phyloP scores from a whole-genome alignment of 2,888 invertebrate species.

The Phymatocera aterrima region DNA sequence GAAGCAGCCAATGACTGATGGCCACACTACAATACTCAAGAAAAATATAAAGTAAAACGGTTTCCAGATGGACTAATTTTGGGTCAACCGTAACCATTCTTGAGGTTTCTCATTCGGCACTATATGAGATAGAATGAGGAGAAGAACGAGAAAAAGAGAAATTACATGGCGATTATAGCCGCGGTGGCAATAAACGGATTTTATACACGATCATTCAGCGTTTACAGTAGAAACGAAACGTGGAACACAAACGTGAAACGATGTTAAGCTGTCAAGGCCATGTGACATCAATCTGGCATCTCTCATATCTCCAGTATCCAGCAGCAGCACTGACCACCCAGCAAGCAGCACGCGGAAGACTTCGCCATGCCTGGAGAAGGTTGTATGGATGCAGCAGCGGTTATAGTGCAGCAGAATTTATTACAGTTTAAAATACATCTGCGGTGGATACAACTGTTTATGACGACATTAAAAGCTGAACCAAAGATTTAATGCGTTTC shows the following conservation, averaged over 20 bases:
- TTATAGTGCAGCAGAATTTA: constrained; percentile 29
- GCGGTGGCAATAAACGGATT: constrained; percentile 6
- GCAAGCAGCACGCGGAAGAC: not conserved
- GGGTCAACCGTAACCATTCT: not conserved
- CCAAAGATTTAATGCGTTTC: constrained; percentile 43
- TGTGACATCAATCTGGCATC: constrained; percentile 24
- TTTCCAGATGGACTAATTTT: not conserved
- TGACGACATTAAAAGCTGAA: constrained; percentile 55
- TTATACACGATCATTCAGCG: constrained; percentile 21
- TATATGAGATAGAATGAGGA: not conserved
- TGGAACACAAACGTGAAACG: constrained; percentile 13
- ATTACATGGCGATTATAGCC: constrained; percentile 43
- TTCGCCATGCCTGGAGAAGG: not conserved
- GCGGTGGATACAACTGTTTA: constrained; percentile 53
- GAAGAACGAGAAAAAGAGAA: not conserved
- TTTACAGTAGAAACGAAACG: not conserved
- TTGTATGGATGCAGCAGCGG: constrained; percentile 13
- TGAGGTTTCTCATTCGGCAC: not conserved
- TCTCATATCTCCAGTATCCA: constrained; percentile 20
- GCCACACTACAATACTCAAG: not conserved
- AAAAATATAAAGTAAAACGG: not conserved
- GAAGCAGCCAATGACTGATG: not conserved
- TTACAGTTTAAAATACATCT: constrained; percentile 53
- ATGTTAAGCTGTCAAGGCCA: constrained; percentile 15
- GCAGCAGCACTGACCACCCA: constrained; percentile 3